Percentiles rank a stretch among this genome's conserved stretches.
phyloP scores from a whole-genome alignment of 2,888 invertebrate genomes.

The Caenorhabditis sp. region DNA sequence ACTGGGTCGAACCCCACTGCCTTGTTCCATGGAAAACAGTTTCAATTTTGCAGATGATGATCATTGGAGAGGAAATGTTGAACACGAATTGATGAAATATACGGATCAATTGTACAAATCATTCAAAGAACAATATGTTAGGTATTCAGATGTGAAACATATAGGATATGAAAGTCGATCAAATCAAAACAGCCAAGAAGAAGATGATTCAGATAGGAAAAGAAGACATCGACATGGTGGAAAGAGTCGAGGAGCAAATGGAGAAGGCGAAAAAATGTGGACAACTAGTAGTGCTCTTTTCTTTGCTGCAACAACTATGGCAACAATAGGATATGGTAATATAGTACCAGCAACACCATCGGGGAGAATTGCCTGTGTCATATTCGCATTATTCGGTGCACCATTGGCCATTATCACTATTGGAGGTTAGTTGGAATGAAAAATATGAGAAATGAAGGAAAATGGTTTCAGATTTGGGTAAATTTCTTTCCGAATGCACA shows the following conservation, averaged over 20 bases:
- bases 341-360: constrained; percentile 70
- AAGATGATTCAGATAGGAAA: constrained; percentile 35
- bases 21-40: too few relatives aligned
- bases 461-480: constrained; percentile 64
- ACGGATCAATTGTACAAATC: constrained; percentile 66
- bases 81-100: constrained; percentile 56
- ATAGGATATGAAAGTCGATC: constrained; percentile 19
- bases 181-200: constrained; percentile 26
- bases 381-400: constrained; percentile 70
- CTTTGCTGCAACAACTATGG: constrained; percentile 71
- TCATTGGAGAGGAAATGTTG: constrained; percentile 57
- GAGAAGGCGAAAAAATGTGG: constrained; percentile 68
- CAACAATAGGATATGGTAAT: constrained; percentile 71
- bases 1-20: too few relatives aligned
- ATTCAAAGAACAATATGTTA: constrained; percentile 70
- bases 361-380: constrained; percentile 69
- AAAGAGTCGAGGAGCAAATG: constrained; percentile 51
- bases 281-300: constrained; percentile 69
- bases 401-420: constrained; percentile 71
- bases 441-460: background rate
- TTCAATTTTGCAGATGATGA: constrained; percentile 24
- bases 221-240: constrained; percentile 44
- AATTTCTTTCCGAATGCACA: constrained; percentile 71
- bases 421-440: constrained; percentile 47
- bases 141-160: constrained; percentile 62